A percentile compares a stretch with the other conserved stretches of the same genome.
Evolutionary conservation across 2,113 vertebrate species (phyloP).

Genomic region (Hemibagrus wyckioides): DNA sequence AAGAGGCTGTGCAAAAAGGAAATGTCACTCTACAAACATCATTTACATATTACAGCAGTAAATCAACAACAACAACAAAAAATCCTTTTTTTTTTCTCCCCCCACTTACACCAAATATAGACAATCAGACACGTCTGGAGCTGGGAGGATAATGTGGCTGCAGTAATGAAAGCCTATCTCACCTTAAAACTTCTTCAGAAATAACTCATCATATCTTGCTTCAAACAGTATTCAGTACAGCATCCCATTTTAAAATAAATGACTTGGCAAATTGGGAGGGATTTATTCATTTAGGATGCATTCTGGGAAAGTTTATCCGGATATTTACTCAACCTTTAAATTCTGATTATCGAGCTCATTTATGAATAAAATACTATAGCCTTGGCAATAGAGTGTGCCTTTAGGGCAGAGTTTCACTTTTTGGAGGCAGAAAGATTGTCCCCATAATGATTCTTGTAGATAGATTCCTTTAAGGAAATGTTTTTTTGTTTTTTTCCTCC

Average conservation of each 20-base stretch:
- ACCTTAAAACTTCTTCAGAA: not conserved
- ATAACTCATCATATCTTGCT: not conserved
- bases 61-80: not conserved
- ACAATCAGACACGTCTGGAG: not conserved
- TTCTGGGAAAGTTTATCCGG: not conserved
- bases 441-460: not conserved
- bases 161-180: not conserved
- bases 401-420: not conserved
- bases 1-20: not conserved
- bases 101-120: not conserved
- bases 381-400: no score
- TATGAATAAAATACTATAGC: not conserved
- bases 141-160: not conserved
- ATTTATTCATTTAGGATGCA: not conserved
- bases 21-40: not conserved
- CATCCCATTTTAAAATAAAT: not conserved
- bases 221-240: not conserved
- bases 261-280: not conserved
- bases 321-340: not conserved
- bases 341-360: not conserved
- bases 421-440: not conserved
- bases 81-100: not conserved
- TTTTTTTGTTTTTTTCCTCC: not conserved
- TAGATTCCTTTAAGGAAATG: not conserved
- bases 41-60: constrained; percentile 12